Evolutionary conservation across 53 echinoderm and acorn worm species (phyloP).

Genomic region (Echinometra lucunter): DNA sequence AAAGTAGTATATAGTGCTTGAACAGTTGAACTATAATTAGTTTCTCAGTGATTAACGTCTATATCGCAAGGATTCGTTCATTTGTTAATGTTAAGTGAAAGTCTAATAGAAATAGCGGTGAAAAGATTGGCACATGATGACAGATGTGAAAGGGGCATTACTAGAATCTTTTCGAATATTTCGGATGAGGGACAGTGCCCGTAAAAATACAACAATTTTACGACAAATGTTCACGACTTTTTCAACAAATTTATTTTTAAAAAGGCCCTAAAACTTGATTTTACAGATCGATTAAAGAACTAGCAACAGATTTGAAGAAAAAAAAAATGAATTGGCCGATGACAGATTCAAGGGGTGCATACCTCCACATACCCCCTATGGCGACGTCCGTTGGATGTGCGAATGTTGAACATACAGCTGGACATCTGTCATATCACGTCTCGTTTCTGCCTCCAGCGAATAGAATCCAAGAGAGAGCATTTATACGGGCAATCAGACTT

Average conservation of each 20-base stretch:
- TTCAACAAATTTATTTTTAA: too few relatives aligned
- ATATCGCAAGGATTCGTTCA: too few relatives aligned
- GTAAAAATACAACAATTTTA: background rate
- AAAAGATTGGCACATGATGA: background rate
- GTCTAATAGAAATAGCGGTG: background rate
- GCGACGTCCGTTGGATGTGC: background rate
- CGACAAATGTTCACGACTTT: too few relatives aligned
- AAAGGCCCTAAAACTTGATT: too few relatives aligned
- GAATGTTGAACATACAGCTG: constrained; percentile 54
- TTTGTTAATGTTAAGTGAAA: background rate
- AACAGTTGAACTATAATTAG: too few relatives aligned
- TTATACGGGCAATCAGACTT: constrained; percentile 15
- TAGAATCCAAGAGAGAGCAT: constrained; percentile 11
- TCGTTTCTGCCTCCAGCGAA: constrained; percentile 13
- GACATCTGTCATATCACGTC: constrained; percentile 48
- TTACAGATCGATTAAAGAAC: too few relatives aligned
- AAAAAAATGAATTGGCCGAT: too few relatives aligned
- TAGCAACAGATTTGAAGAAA: too few relatives aligned
- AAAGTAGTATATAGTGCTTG: background rate
- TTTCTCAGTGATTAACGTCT: too few relatives aligned
- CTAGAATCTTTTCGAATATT: background rate
- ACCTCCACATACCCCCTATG: background rate
- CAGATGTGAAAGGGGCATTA: background rate
- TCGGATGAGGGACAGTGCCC: background rate
- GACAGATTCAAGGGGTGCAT: background rate